phyloP scores from a whole-genome alignment of 2,888 invertebrate species.

The Vandiemenella viatica region DNA sequence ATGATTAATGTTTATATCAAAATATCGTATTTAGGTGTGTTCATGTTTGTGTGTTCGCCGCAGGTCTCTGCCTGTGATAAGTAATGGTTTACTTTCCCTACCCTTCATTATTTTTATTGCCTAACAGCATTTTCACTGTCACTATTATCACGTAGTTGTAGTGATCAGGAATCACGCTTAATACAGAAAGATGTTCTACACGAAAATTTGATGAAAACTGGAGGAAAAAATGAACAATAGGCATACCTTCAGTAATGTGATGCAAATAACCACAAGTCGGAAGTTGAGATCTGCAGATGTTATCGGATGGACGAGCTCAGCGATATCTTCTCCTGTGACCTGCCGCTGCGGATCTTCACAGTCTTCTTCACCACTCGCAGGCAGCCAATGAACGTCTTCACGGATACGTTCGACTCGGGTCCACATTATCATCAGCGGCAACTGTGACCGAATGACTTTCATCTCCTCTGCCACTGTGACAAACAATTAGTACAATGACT shows the following conservation, averaged over 20 bases:
- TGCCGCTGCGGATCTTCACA: slow-evolving; percentile 49
- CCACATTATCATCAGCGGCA: slow-evolving; percentile 62
- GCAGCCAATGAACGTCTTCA: slow-evolving; percentile 56
- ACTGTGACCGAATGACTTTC: slow-evolving; percentile 40
- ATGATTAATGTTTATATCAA: too few species aligned
- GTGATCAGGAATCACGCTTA: too few species aligned
- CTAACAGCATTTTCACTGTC: too few species aligned
- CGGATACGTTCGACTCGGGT: slow-evolving; percentile 55
- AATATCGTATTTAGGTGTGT: too few species aligned
- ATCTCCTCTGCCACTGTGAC: slow-evolving; percentile 42
- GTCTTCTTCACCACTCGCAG: slow-evolving; percentile 31
- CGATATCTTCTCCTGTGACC: slow-evolving; percentile 44
- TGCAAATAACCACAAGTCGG: slow-evolving; percentile 30
- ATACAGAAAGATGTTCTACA: too few species aligned
- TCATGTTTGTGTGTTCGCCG: too few species aligned
- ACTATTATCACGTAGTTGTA: too few species aligned
- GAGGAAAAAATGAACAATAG: background rate
- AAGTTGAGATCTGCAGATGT: slow-evolving; percentile 40
- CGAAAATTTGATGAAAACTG: too few species aligned
- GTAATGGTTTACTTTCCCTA: too few species aligned
- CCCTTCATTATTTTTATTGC: too few species aligned
- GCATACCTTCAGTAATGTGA: slow-evolving; percentile 36
- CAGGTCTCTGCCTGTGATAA: too few species aligned
- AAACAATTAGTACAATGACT: slow-evolving; percentile 1
- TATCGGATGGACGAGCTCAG: slow-evolving; percentile 53